phyloP scores from a whole-genome alignment of 2,113 vertebrate genomes.

The Plecturocebus donacophilus region DNA sequence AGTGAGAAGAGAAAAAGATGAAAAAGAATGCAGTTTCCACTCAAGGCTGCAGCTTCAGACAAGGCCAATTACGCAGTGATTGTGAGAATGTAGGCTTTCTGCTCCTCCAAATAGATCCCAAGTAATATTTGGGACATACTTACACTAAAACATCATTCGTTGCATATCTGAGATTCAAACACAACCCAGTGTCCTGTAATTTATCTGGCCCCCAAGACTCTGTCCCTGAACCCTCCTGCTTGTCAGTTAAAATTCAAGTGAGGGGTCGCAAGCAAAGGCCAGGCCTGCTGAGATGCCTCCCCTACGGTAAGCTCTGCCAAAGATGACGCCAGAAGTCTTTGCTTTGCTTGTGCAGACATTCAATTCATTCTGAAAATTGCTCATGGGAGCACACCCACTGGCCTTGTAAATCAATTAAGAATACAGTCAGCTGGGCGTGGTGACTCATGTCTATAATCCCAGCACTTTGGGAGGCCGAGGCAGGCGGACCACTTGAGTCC shows the following conservation, averaged over 20 bases:
- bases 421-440: no score
- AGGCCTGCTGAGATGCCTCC: constrained; percentile 59
- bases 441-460: no score
- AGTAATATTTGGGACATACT: neutral
- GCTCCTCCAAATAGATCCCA: neutral
- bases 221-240: constrained; percentile 48
- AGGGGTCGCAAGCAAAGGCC: constrained; percentile 41
- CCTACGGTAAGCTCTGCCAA: neutral
- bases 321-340: neutral
- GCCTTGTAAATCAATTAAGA: constrained; percentile 63
- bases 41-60: constrained; percentile 68
- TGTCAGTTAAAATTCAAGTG: constrained; percentile 66
- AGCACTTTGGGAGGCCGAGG: no score
- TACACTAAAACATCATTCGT: neutral
- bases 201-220: neutral
- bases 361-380: constrained; percentile 76
- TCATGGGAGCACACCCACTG: constrained; percentile 61
- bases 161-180: neutral
- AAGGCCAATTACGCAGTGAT: constrained; percentile 70
- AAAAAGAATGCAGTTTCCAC: constrained; percentile 73
- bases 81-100: constrained; percentile 66
- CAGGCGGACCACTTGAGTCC: no score
- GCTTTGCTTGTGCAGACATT: rapidly evolving
- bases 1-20: constrained; percentile 60
- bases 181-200: neutral